Evolutionary conservation across 2,113 vertebrate genomes (phyloP).

Genomic region (Sarotherodon lohbergeri): DNA sequence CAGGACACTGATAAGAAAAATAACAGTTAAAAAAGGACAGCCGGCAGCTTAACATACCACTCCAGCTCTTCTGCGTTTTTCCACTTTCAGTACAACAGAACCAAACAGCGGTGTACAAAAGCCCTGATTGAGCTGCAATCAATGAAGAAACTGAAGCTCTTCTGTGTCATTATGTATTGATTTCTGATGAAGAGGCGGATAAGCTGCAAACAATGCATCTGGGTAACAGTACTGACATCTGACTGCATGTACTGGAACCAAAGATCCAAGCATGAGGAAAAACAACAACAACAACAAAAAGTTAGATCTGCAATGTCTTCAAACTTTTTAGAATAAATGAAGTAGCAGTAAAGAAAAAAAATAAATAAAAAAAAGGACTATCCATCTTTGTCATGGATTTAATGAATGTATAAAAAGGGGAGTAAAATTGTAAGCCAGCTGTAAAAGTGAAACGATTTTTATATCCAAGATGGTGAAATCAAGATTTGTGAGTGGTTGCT

Average conservation of each 20-base stretch:
- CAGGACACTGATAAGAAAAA: slow-evolving; percentile 24
- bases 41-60: not conserved
- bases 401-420: not conserved
- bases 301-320: not conserved
- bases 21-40: slow-evolving; percentile 10
- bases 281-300: not conserved
- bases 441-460: not conserved
- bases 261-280: not conserved
- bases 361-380: not conserved
- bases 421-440: not conserved
- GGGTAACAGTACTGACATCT: not conserved
- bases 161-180: not conserved
- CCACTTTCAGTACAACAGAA: not conserved
- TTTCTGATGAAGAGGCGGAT: not conserved
- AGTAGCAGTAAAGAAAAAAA: not conserved
- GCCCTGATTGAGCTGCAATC: not conserved
- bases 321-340: not conserved
- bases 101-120: not conserved
- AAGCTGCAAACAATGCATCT: not conserved
- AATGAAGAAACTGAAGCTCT: not conserved
- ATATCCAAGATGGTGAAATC: not conserved
- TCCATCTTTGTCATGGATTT: not conserved
- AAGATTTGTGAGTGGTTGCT: not conserved
- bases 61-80: slow-evolving; percentile 21
- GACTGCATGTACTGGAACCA: not conserved